Evolutionary conservation across 2,797 vertebrate genomes (phyloP).

Genomic region (Acestrorhynchus altus): DNA sequence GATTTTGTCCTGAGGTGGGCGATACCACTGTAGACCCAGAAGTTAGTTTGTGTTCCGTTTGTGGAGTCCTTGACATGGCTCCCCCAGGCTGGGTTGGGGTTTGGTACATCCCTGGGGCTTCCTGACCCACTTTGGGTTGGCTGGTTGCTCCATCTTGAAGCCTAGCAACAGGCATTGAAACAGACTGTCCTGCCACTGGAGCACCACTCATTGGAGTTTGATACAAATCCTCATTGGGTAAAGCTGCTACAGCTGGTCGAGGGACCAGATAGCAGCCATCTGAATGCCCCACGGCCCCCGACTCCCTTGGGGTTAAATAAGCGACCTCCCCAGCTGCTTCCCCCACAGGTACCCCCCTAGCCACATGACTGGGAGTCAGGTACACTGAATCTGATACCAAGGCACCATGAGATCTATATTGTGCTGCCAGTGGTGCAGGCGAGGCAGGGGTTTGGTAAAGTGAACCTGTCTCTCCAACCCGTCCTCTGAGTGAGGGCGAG

Average conservation of each 20-base stretch:
- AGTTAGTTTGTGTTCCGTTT: conserved; percentile 57
- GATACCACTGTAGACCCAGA: conserved; percentile 56
- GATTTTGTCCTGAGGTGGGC: conserved; percentile 60
- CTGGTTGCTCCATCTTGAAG: conserved; percentile 50
- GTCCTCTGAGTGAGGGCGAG: conserved; percentile 77
- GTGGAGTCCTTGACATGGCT: conserved; percentile 64
- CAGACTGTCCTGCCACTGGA: conserved; percentile 39
- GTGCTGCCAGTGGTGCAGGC: conserved; percentile 60
- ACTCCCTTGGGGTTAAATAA: conserved; percentile 76
- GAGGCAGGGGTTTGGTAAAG: conserved; percentile 76
- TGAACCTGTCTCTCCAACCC: conserved; percentile 69
- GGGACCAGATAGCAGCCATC: conserved; percentile 81
- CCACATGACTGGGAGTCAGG: conserved; percentile 71
- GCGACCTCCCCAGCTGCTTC: conserved; percentile 73
- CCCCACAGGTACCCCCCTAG: conserved; percentile 50
- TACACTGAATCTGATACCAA: conserved; percentile 74
- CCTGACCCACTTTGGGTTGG: conserved; percentile 67
- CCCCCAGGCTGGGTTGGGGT: conserved; percentile 69
- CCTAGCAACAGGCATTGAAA: conserved; percentile 21
- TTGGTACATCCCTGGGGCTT: conserved; percentile 73
- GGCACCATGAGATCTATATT: conserved; percentile 67
- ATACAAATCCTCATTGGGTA: conserved; percentile 78
- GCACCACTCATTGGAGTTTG: conserved; percentile 75
- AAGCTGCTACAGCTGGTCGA: conserved; percentile 70
- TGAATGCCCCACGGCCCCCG: conserved; percentile 57